phyloP scores from a whole-genome alignment of 2,113 vertebrate species.

The Cyprinodon variegatus region DNA sequence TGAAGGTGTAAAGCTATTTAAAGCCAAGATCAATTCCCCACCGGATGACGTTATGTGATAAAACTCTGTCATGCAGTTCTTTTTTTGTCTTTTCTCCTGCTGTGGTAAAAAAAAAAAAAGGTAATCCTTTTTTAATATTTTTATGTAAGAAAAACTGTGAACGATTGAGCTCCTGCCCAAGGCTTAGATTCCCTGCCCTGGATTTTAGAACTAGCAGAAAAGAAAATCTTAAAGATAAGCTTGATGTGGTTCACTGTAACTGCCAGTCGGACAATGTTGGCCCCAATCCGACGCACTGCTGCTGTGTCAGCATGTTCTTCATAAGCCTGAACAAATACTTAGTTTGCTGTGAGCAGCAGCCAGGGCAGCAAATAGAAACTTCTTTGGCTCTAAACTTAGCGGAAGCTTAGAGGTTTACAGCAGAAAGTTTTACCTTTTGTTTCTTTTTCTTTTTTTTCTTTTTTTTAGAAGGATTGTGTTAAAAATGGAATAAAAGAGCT shows the following conservation, averaged over 20 bases:
- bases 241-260: background rate
- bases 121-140: background rate
- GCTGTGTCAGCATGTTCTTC: background rate
- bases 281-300: background rate
- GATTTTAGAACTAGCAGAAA: background rate
- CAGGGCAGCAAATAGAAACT: background rate
- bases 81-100: background rate
- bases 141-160: background rate
- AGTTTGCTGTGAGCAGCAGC: no score
- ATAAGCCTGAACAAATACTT: background rate
- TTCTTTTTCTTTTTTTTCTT: no score
- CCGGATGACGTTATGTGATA: background rate
- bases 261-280: background rate
- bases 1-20: background rate
- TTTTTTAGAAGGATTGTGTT: no score
- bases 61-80: background rate
- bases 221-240: background rate
- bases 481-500: no score
- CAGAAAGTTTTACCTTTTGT: no score
- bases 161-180: background rate
- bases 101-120: background rate
- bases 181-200: background rate
- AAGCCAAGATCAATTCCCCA: background rate
- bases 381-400: background rate
- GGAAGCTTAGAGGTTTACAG: no score